Conservation (phyloP, 2,797 vertebrate species). For the Chloroceryle inda region DNA sequence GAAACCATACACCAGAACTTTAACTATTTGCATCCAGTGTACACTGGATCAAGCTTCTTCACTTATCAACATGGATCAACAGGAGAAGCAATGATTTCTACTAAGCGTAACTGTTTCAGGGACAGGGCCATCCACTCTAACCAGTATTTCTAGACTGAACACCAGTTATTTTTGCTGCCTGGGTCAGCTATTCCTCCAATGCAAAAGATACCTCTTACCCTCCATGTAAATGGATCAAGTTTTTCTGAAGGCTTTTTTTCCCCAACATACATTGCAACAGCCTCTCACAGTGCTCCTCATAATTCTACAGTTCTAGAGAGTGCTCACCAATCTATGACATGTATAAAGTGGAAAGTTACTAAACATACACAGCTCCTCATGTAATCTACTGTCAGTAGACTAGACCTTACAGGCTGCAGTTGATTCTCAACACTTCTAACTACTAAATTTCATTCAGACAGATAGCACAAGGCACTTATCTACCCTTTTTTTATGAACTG, state of each 20-base stretch:
- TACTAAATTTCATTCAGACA: not conserved
- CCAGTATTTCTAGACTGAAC: not conserved
- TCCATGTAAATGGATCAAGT: not conserved
- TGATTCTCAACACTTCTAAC: not conserved
- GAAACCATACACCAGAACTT: not conserved
- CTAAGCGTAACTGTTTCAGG: not conserved
- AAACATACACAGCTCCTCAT: not conserved
- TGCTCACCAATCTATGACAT: not conserved
- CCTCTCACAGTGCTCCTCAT: not conserved
- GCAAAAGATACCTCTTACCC: not conserved
- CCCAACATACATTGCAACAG: not conserved
- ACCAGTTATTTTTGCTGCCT: not conserved
- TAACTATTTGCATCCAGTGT: not conserved
- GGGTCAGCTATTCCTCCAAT: not conserved
- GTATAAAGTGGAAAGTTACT: not conserved
- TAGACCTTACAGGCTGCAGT: not conserved
- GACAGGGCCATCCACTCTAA: not conserved
- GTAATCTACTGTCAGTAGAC: not conserved
- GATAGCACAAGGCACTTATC: not conserved
- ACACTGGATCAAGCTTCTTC: not conserved
- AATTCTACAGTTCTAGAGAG: not conserved
- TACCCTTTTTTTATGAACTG: not conserved
- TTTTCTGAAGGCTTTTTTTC: not conserved
- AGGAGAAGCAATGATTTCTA: not conserved
- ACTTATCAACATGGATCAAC: not conserved